Evolutionary conservation across 1,140 invertebrate genomes (phyloP).

Genomic region (Drosophila sproati): DNA sequence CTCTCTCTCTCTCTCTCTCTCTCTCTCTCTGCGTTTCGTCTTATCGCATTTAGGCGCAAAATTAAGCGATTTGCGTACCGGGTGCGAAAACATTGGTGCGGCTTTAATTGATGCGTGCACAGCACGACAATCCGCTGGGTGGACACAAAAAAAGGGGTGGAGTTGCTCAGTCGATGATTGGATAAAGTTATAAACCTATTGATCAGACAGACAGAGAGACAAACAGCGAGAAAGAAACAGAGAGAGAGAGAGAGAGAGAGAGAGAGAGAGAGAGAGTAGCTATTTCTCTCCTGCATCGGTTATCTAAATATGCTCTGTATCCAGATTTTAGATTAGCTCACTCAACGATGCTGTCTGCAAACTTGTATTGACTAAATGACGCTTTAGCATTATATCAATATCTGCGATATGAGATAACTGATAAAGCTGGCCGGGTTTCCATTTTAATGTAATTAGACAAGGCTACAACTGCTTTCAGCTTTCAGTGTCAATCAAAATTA

Average conservation of each 20-base stretch:
- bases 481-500: too few relatives aligned
- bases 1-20: too few relatives aligned
- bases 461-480: not conserved
- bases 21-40: not conserved
- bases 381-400: not conserved
- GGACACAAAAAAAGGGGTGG: slow-evolving; percentile 8
- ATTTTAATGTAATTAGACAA: not conserved
- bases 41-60: slow-evolving; percentile 79
- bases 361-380: not conserved
- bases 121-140: slow-evolving; percentile 56
- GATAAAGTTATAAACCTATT: slow-evolving; percentile 62
- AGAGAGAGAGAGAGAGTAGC: too few relatives aligned
- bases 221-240: not conserved
- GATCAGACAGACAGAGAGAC: slow-evolving; percentile 15
- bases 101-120: slow-evolving; percentile 76
- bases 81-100: slow-evolving; percentile 84
- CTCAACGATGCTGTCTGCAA: not conserved
- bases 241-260: not conserved
- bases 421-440: too few relatives aligned
- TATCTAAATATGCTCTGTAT: slow-evolving; percentile 20
- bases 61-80: slow-evolving; percentile 82
- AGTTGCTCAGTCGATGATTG: slow-evolving; percentile 47
- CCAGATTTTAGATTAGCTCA: slow-evolving; percentile 26
- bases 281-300: slow-evolving; percentile 12
- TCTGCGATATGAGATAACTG: not conserved